A percentile compares a stretch with the other conserved stretches of the same genome.
Evolutionary conservation across 1,140 invertebrate genomes (phyloP).

Genomic region (Cotesia glomerata): DNA sequence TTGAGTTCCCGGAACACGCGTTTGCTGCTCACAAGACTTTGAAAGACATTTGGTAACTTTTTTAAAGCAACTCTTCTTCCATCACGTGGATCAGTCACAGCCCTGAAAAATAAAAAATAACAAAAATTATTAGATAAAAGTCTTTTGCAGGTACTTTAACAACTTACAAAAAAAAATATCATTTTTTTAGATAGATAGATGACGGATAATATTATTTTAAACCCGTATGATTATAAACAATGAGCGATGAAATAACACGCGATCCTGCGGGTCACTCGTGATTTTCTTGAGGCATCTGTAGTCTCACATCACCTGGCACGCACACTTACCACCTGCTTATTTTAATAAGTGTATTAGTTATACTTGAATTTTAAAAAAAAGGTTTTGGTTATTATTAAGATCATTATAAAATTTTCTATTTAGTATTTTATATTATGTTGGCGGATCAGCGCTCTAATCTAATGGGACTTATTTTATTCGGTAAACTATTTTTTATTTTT

Average conservation of each 20-base stretch:
- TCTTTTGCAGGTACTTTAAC: background rate
- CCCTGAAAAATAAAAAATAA: conserved; percentile 75
- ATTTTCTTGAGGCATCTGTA: conserved; percentile 1
- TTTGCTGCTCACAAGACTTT: conserved; percentile 95
- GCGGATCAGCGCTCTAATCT: background rate
- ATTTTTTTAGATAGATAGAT: background rate
- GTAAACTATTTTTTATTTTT: too few species aligned
- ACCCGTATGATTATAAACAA: conserved; percentile 3
- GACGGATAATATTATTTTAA: too few species aligned
- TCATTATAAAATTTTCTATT: too few species aligned
- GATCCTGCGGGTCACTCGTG: conserved; percentile 15
- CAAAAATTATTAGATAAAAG: background rate
- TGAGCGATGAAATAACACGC: background rate
- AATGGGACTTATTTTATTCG: background rate
- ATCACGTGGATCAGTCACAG: conserved; percentile 98
- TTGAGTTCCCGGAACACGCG: conserved; percentile 98
- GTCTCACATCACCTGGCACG: background rate
- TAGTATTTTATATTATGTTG: background rate
- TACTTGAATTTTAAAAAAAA: background rate
- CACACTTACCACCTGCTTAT: background rate
- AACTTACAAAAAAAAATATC: background rate
- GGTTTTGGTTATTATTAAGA: too few species aligned
- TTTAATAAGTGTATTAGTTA: background rate
- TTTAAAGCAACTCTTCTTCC: conserved; percentile 97
- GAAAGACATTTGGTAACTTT: conserved; percentile 99